Evolutionary conservation across 2,888 invertebrate species (phyloP).

Genomic region (Ellobium chinense): DNA sequence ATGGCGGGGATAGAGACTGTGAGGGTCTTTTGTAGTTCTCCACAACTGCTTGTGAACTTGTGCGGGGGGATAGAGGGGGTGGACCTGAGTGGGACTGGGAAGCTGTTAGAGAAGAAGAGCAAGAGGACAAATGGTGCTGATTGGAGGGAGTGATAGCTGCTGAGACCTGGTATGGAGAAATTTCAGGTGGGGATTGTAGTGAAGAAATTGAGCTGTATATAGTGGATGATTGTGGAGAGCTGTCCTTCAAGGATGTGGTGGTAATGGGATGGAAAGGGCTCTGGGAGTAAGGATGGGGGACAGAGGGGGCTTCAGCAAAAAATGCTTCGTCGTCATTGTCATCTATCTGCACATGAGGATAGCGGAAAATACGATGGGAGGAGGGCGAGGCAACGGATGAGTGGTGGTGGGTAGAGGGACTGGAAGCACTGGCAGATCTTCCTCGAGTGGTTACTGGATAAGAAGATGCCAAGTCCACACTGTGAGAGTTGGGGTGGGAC

Average conservation of each 20-base stretch:
- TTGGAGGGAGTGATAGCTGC: not conserved
- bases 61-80: not conserved
- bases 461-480: slow-evolving; percentile 7
- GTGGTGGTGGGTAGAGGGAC: not conserved
- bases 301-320: slow-evolving; percentile 37
- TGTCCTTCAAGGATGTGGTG: not conserved
- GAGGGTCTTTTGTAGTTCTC: not conserved
- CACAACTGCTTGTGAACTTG: not conserved
- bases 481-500: not conserved
- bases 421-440: slow-evolving; percentile 29
- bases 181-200: not conserved
- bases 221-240: not conserved
- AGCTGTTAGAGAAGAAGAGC: not conserved
- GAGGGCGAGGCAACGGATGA: not conserved
- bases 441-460: slow-evolving; percentile 3
- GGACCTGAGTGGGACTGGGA: not conserved
- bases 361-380: not conserved
- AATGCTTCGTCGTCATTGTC: slow-evolving; percentile 41
- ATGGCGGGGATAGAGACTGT: not conserved
- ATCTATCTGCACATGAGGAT: not conserved
- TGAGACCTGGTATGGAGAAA: slow-evolving; percentile 26
- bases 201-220: not conserved
- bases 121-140: not conserved
- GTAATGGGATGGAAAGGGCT: slow-evolving; percentile 36
- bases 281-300: slow-evolving; percentile 44